phyloP scores from a whole-genome alignment of 2,113 vertebrate species.

The Periophthalmodon schlosseri region DNA sequence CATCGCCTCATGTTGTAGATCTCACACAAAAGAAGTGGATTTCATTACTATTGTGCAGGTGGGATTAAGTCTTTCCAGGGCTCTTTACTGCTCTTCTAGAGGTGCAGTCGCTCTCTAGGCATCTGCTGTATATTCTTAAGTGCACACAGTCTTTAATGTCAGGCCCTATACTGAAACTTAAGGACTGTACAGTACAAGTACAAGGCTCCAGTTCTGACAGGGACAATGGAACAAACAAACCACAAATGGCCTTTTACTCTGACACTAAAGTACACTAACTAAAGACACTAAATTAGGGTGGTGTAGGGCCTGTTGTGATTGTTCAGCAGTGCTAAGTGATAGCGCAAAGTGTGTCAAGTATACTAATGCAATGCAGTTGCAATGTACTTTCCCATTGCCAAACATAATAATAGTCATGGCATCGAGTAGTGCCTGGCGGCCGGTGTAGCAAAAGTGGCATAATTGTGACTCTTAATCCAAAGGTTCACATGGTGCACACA shows the following conservation, averaged over 20 bases:
- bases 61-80: background rate
- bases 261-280: too few species aligned
- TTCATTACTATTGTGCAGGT: background rate
- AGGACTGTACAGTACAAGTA: background rate
- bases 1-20: background rate
- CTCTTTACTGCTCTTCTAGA: background rate
- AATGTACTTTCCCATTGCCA: too few species aligned
- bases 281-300: too few species aligned
- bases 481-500: too few species aligned
- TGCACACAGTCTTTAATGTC: background rate
- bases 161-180: background rate
- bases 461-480: too few species aligned
- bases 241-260: background rate
- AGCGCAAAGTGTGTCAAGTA: too few species aligned
- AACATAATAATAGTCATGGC: too few species aligned
- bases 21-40: background rate
- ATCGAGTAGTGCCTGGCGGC: too few species aligned
- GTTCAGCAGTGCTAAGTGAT: too few species aligned
- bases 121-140: background rate
- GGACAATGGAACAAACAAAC: background rate
- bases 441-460: too few species aligned
- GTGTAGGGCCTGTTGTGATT: too few species aligned
- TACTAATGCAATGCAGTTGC: too few species aligned
- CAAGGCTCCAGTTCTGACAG: background rate
- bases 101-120: background rate